Percentiles rank a stretch among this genome's conserved stretches.
Conservation (phyloP, 2,888 invertebrate genomes). For the Strigamia crassipes region DNA sequence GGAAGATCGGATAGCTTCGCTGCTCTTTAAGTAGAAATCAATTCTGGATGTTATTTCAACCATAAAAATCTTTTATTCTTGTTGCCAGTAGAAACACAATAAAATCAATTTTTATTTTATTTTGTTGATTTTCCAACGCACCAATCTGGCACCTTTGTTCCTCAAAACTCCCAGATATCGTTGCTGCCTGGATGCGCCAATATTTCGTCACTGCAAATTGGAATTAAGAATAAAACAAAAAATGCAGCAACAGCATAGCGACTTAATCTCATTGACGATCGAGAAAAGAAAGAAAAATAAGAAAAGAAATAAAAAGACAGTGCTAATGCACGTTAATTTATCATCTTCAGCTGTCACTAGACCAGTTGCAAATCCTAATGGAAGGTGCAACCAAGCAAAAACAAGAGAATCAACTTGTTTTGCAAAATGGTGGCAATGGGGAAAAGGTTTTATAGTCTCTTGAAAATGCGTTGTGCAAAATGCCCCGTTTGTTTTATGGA, state of each 20-base stretch:
- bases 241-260: background rate
- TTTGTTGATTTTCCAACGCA: no score
- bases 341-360: conserved; percentile 17
- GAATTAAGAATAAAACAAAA: background rate
- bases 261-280: background rate
- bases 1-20: no score
- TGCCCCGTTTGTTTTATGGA: background rate
- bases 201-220: background rate
- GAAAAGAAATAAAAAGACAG: background rate
- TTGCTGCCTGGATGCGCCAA: no score
- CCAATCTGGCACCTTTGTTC: no score
- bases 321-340: conserved; percentile 12
- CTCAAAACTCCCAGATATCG: no score
- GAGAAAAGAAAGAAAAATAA: background rate
- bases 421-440: background rate
- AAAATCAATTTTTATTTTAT: no score
- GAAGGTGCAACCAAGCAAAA: conserved; percentile 2
- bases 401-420: conserved; percentile 3
- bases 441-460: background rate
- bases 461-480: background rate
- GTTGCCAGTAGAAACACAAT: no score
- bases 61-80: no score
- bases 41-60: no score
- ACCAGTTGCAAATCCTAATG: conserved; percentile 10
- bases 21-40: no score